These are phyloP conservation scores for Tympanoctomys barrerae DNA, from an alignment of 2,797 vertebrate species.

Conservation along the genomic window DNA sequence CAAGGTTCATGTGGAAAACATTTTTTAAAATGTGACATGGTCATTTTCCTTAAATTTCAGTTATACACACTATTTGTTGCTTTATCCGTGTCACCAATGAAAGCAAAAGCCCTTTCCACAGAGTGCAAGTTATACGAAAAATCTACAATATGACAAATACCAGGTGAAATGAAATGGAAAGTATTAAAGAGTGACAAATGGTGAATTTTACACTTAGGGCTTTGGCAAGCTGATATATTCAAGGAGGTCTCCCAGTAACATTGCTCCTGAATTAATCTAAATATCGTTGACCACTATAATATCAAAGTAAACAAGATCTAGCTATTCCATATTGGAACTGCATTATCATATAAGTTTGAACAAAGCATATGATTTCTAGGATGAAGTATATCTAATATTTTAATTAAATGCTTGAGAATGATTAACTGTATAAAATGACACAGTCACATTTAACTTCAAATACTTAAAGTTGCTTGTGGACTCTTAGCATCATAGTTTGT, in stretches of 20 bases:
- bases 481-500: neutral
- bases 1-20: slow-evolving; percentile 4
- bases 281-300: slow-evolving; percentile 29
- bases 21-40: slow-evolving; percentile 16
- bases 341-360: slow-evolving; percentile 36
- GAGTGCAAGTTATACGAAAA: slow-evolving; percentile 50
- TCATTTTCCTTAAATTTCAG: slow-evolving; percentile 19
- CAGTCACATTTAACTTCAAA: slow-evolving; percentile 14
- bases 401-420: slow-evolving; percentile 30
- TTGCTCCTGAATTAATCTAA: slow-evolving; percentile 59
- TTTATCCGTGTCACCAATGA: neutral
- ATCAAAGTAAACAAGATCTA: slow-evolving; percentile 10
- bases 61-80: neutral
- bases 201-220: slow-evolving; percentile 16
- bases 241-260: neutral
- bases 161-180: slow-evolving; percentile 4
- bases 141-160: slow-evolving; percentile 22
- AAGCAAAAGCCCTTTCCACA: neutral
- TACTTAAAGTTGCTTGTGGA: neutral
- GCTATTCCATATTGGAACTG: neutral
- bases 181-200: slow-evolving; percentile 1
- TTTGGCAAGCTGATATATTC: neutral
- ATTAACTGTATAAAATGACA: slow-evolving; percentile 57
- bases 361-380: slow-evolving; percentile 51
- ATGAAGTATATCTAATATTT: neutral